Evolutionary conservation across 2,888 invertebrate species (phyloP).

Genomic region (Lapara coniferarum): DNA sequence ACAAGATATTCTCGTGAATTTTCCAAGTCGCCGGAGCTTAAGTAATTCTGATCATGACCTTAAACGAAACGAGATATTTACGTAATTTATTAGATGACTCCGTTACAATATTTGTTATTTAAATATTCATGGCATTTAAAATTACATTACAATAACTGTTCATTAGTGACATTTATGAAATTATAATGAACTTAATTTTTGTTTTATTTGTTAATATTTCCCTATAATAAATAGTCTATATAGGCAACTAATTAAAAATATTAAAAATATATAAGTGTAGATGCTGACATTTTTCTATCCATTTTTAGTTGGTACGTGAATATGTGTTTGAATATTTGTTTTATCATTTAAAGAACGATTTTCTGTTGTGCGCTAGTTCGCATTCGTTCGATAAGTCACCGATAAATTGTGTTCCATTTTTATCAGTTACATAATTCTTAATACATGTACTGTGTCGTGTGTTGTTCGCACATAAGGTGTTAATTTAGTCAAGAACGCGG

Average conservation of each 20-base stretch:
- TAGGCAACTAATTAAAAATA: too few relatives aligned
- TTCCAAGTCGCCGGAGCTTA: neutral
- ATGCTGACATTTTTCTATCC: too few relatives aligned
- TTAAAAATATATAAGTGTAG: too few relatives aligned
- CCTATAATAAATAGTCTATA: too few relatives aligned
- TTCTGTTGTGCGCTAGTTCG: neutral
- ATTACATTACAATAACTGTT: neutral
- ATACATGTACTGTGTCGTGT: neutral
- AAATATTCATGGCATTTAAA: neutral
- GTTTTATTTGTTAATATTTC: too few relatives aligned
- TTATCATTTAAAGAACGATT: neutral
- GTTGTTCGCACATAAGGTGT: neutral
- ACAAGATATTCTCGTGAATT: slow-evolving; percentile 4
- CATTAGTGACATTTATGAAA: too few relatives aligned
- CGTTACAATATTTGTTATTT: neutral
- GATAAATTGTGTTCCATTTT: slow-evolving; percentile 29
- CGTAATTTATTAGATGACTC: neutral
- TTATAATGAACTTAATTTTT: too few relatives aligned
- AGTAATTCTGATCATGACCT: slow-evolving; percentile 12
- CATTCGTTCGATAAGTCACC: slow-evolving; percentile 26
- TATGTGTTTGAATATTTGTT: neutral
- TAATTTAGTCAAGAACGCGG: neutral
- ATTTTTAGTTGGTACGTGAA: neutral
- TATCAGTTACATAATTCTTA: slow-evolving; percentile 28
- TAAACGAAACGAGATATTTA: slow-evolving; percentile 1